Percentiles rank a stretch among this genome's conserved stretches.
Conservation (phyloP, 2,797 vertebrate genomes). For the Danio albolineatus region DNA sequence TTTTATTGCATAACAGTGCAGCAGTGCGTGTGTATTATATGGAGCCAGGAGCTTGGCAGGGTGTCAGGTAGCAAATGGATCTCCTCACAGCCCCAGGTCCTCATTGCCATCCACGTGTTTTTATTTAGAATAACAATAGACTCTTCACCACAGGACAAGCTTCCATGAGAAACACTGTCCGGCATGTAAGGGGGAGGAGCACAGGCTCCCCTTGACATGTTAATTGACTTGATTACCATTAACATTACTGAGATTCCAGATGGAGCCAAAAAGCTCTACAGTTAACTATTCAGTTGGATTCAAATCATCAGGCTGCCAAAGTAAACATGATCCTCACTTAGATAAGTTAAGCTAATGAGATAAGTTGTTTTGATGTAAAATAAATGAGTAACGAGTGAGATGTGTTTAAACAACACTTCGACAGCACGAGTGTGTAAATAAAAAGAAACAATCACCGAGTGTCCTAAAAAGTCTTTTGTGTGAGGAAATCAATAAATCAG, state of each 20-base stretch:
- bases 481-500: not conserved
- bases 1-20: slow-evolving; percentile 42
- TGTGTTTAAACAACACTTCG: too few relatives aligned
- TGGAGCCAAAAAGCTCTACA: slow-evolving; percentile 5
- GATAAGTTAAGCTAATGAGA: not conserved
- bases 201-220: slow-evolving; percentile 26
- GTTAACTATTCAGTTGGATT: slow-evolving; percentile 19
- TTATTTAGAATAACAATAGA: slow-evolving; percentile 43
- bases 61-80: slow-evolving; percentile 63
- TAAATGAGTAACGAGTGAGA: too few relatives aligned
- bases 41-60: slow-evolving; percentile 9
- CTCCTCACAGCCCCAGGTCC: slow-evolving; percentile 40
- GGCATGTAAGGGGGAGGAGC: slow-evolving; percentile 16
- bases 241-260: slow-evolving; percentile 46
- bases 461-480: too few relatives aligned
- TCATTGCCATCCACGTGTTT: slow-evolving; percentile 14
- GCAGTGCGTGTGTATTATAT: slow-evolving; percentile 14
- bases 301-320: not conserved
- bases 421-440: not conserved
- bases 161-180: slow-evolving; percentile 21
- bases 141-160: slow-evolving; percentile 38
- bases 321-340: not conserved
- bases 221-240: slow-evolving; percentile 45
- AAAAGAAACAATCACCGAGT: not conserved
- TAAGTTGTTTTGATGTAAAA: too few relatives aligned